phyloP scores from a whole-genome alignment of 1,140 invertebrate genomes.

The Nixonia krombeini region DNA sequence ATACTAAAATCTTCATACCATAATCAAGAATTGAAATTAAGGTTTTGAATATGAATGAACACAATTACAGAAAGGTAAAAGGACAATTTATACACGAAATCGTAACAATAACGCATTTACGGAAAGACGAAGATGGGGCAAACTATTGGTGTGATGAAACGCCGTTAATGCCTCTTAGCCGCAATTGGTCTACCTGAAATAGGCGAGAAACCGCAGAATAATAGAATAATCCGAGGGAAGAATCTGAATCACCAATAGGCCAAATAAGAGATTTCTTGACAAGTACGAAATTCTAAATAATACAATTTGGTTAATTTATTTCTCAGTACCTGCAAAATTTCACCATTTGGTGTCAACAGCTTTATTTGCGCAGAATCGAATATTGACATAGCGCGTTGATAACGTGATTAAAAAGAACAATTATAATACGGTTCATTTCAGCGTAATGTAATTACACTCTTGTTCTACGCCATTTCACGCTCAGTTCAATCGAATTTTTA shows the following conservation, averaged over 20 bases:
- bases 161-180: conserved; percentile 29
- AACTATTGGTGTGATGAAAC: conserved; percentile 28
- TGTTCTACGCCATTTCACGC: no score
- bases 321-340: no score
- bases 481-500: no score
- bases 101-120: conserved; percentile 36
- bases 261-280: conserved; percentile 7
- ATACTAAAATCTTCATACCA: no score
- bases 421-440: no score
- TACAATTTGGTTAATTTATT: neutral
- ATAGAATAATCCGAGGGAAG: conserved; percentile 24
- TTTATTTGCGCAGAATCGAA: no score
- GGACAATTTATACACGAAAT: conserved; percentile 14
- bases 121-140: conserved; percentile 28
- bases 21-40: no score
- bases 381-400: no score
- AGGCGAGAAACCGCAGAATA: conserved; percentile 40
- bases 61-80: conserved; percentile 13
- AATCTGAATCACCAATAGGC: conserved; percentile 23
- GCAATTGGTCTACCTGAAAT: conserved; percentile 39
- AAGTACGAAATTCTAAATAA: neutral
- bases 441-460: no score
- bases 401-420: no score
- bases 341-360: no score
- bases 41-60: neutral